Conservation (phyloP, 92 coral and sea anemone genomes). For the Phymanthus crucifer region DNA sequence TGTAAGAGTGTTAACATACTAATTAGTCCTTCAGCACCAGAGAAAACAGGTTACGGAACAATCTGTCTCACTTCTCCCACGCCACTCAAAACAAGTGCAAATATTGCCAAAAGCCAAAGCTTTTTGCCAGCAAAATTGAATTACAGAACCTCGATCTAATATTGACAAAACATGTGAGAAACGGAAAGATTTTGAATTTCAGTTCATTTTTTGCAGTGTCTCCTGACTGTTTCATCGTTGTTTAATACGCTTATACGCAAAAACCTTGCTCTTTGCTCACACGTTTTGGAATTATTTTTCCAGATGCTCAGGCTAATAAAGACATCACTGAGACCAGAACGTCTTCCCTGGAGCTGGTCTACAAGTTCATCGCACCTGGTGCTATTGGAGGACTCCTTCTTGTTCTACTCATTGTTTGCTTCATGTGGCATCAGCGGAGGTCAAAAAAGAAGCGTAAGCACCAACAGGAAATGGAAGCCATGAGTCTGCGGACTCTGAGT, state of each 20-base stretch:
- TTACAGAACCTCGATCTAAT: background rate
- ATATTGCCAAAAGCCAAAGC: background rate
- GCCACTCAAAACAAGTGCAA: background rate
- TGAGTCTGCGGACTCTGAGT: slow-evolving; percentile 27
- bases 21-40: background rate
- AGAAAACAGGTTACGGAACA: background rate
- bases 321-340: background rate
- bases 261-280: slow-evolving; percentile 7
- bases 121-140: background rate
- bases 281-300: background rate
- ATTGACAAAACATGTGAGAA: no score
- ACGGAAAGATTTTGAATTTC: background rate
- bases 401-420: slow-evolving; percentile 36
- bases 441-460: slow-evolving; percentile 14
- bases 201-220: background rate
- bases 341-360: slow-evolving; percentile 9
- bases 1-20: background rate
- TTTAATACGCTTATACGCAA: background rate
- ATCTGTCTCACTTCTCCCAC: background rate
- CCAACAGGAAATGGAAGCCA: slow-evolving; percentile 19
- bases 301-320: slow-evolving; percentile 35
- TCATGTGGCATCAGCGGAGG: slow-evolving; percentile 33
- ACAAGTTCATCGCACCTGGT: slow-evolving; percentile 39
- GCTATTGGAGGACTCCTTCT: slow-evolving; percentile 35
- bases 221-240: background rate